These are phyloP conservation scores for Pristionchus exspectatus DNA, from an alignment of 2,888 invertebrate species.

Conservation along the genomic window DNA sequence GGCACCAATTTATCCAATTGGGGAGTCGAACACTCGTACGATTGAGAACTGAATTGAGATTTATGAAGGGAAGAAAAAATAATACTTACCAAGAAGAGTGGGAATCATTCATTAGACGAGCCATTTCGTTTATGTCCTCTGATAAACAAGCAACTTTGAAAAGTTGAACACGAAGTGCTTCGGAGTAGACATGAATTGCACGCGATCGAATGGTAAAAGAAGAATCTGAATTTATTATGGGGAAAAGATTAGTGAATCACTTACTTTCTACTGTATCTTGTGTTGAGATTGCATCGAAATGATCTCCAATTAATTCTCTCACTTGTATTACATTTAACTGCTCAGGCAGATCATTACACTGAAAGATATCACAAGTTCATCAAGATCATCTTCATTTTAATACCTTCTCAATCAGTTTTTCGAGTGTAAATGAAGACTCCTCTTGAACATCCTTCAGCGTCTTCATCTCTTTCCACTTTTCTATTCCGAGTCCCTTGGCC, in stretches of 20 bases:
- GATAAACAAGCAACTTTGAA: conserved; percentile 85
- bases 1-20: conserved; percentile 62
- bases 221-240: conserved; percentile 66
- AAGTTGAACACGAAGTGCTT: conserved; percentile 89
- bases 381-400: background rate
- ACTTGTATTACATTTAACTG: conserved; percentile 56
- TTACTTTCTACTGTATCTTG: background rate
- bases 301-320: background rate
- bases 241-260: background rate
- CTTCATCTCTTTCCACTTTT: conserved; percentile 55
- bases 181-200: conserved; percentile 89
- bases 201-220: conserved; percentile 87
- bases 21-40: conserved; percentile 67
- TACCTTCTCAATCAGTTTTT: conserved; percentile 58
- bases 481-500: conserved; percentile 44
- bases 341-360: conserved; percentile 61
- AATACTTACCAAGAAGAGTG: background rate
- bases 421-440: conserved; percentile 57
- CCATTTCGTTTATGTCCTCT: conserved; percentile 79
- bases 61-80: too few species aligned
- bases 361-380: background rate
- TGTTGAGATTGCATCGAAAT: conserved; percentile 1
- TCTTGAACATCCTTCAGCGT: conserved; percentile 63
- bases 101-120: conserved; percentile 90
- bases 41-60: background rate